Conservation (phyloP, 1,140 invertebrate genomes). For the Eriocheir sinensis region DNA sequence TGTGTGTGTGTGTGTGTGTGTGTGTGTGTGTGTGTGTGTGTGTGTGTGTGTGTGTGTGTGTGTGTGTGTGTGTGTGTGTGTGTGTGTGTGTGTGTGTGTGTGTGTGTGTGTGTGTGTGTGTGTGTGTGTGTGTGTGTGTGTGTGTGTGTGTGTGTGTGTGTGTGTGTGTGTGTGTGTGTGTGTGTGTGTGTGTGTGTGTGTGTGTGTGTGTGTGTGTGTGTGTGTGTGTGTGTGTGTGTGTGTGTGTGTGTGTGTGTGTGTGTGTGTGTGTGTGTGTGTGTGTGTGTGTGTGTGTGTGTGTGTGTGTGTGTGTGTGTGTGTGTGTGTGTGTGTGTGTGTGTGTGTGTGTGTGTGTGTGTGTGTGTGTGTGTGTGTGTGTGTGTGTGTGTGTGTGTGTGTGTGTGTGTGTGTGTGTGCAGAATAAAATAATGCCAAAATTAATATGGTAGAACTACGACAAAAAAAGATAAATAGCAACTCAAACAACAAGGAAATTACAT, state of each 20-base stretch:
- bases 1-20: too few species aligned
- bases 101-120: too few species aligned
- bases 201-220: slow-evolving; percentile 1
- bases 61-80: too few species aligned
- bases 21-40: too few species aligned
- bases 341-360: background rate
- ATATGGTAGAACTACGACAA: slow-evolving; percentile 9
- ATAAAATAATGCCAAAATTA: background rate
- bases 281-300: background rate
- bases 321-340: background rate
- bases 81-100: too few species aligned
- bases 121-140: too few species aligned
- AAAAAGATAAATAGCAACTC: background rate
- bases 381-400: background rate
- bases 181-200: too few species aligned
- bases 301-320: background rate
- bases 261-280: background rate
- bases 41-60: too few species aligned
- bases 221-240: background rate
- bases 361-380: background rate
- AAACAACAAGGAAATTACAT: background rate
- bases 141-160: too few species aligned
- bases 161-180: too few species aligned
- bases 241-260: background rate
- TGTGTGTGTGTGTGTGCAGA: background rate